Percentiles rank a stretch among this genome's conserved stretches.
phyloP scores from a whole-genome alignment of 1,140 invertebrate species.

The Aphidius ervi region DNA sequence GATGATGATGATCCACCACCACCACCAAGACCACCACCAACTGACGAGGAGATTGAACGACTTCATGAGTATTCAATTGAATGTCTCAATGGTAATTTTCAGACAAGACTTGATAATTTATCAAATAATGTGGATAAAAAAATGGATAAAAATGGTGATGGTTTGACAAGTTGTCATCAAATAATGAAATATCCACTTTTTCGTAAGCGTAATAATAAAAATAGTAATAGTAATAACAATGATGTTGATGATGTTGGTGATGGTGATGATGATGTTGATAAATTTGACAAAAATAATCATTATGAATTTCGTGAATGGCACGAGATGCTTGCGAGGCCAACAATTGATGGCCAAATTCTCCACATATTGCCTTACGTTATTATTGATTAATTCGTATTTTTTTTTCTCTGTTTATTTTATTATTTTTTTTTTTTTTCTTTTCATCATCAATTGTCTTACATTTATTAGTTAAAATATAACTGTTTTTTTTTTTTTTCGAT shows the following conservation, averaged over 20 bases:
- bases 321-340: slow-evolving; percentile 67
- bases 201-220: neutral
- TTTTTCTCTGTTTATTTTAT: slow-evolving; percentile 18
- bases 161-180: no score
- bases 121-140: no score
- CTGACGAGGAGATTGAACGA: slow-evolving; percentile 40
- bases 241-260: slow-evolving; percentile 2
- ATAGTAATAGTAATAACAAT: neutral
- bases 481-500: slow-evolving; percentile 4
- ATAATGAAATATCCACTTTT: no score
- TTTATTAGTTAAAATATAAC: neutral
- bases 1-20: neutral
- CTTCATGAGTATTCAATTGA: slow-evolving; percentile 43
- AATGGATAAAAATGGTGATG: neutral
- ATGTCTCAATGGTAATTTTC: slow-evolving; percentile 50
- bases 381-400: slow-evolving; percentile 65
- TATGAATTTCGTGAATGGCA: slow-evolving; percentile 77
- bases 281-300: slow-evolving; percentile 29
- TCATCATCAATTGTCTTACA: neutral
- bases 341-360: slow-evolving; percentile 68
- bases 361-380: slow-evolving; percentile 90
- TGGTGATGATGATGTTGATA: slow-evolving; percentile 6
- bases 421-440: neutral
- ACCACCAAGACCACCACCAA: no score
- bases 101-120: slow-evolving; percentile 31